These are phyloP conservation scores for Euspilapteryx auroguttella DNA, from an alignment of 2,888 invertebrate genomes.

Conservation along the genomic window DNA sequence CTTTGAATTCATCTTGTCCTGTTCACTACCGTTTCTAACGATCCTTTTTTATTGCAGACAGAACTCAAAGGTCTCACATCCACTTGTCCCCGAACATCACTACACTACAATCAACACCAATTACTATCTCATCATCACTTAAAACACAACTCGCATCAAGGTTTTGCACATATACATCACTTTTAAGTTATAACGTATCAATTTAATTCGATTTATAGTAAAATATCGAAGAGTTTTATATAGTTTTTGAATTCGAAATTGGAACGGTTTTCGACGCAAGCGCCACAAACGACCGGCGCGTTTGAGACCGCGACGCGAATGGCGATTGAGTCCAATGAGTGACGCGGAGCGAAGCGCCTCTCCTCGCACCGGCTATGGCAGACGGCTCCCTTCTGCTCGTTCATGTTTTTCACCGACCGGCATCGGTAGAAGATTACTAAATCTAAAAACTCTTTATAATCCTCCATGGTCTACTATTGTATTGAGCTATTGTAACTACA, in stretches of 20 bases:
- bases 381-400: too few relatives aligned
- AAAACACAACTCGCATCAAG: too few relatives aligned
- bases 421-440: too few relatives aligned
- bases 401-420: too few relatives aligned
- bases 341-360: neutral
- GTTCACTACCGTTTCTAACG: constrained; percentile 7
- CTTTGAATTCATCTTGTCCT: constrained; percentile 48
- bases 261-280: constrained; percentile 23
- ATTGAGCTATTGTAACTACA: too few relatives aligned
- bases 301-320: constrained; percentile 40
- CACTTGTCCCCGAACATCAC: constrained; percentile 38
- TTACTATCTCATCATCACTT: constrained; percentile 9
- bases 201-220: too few relatives aligned
- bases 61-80: constrained; percentile 25
- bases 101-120: constrained; percentile 13
- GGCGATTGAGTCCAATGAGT: constrained; percentile 16
- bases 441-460: too few relatives aligned
- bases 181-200: too few relatives aligned
- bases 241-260: constrained; percentile 28
- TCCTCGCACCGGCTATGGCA: too few relatives aligned
- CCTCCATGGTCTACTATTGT: too few relatives aligned
- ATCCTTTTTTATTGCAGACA: constrained; percentile 2
- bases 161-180: too few relatives aligned
- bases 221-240: too few relatives aligned
- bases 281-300: constrained; percentile 26